Evolutionary conservation across 2,797 vertebrate species (phyloP), one percentile per base, ranked within the genome.

Genomic region (Pangasius djambal): DNA sequence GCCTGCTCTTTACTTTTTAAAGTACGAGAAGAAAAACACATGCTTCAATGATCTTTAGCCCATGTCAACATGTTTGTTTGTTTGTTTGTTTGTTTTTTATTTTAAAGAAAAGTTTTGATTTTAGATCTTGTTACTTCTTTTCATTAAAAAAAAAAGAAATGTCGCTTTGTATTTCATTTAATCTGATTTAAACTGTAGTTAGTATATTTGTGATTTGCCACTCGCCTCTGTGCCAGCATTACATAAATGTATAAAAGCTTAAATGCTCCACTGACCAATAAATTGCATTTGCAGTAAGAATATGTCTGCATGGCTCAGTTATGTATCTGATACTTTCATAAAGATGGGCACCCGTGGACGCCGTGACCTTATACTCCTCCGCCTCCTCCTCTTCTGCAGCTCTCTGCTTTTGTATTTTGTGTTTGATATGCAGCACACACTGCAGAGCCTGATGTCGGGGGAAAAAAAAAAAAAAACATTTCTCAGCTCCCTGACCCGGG

Each of bases 131-230:
- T 48, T 91, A 89, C 89, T 90, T 83, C 90, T 92, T 89, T 89
- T 77, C 91, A 82, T 89, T 59, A 74, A 74, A 72, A 70, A 85
- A 25, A 86, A 74, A 91, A 83, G 61, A 85, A 88, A 74, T 65
- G 55, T 86, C 79, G 92, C 87, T 59, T 92, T 90, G 90, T 85
- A 75, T 94, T 93, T 92, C 65, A 87, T 92, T 87, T 90, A 78
- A 79, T 90, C 85, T 88, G 83, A 69, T 84, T 89, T 61, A 72
- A 18, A 44, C n/a, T 89, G 91, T 89, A 89, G 92, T 91, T 91
- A 86, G 90, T 92, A 82, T 88, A 74, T 87, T 91, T 84, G 85
- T 87, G 84, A 87, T 87, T 85, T 63, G 72, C 37, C 89, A 75
- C n/a, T 79, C 8, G 75, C 50, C 79, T 57, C 52, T 55, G 89